These are phyloP conservation scores for Takifugu rubripes DNA, from an alignment of 2,797 vertebrate species.

Conservation along the genomic window DNA sequence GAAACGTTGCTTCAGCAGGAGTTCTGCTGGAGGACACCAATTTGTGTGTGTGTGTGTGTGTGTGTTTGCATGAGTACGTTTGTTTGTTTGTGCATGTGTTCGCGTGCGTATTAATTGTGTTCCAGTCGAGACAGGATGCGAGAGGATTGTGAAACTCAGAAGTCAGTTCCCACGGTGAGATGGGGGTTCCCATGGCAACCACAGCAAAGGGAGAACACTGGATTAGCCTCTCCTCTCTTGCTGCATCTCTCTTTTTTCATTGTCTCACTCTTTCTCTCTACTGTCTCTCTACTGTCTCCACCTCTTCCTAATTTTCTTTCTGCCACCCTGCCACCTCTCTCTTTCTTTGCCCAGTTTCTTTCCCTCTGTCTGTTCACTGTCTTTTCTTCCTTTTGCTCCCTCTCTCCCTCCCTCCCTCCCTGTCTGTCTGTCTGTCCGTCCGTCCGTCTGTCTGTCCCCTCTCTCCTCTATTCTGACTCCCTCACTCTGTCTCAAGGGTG, in stretches of 20 bases:
- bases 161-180: constrained; percentile 76
- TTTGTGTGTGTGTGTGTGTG: constrained; percentile 25
- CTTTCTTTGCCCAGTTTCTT: not conserved
- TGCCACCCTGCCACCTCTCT: not conserved
- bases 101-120: constrained; percentile 51
- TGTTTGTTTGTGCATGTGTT: constrained; percentile 15
- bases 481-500: constrained; percentile 69
- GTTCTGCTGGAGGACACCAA: constrained; percentile 20
- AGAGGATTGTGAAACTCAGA: constrained; percentile 66
- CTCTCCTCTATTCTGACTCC: constrained; percentile 1
- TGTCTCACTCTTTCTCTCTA: constrained; percentile 23
- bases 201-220: constrained; percentile 70
- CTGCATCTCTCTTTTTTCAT: constrained; percentile 24
- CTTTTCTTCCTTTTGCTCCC: not conserved
- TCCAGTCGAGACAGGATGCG: constrained; percentile 69
- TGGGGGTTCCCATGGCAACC: constrained; percentile 75
- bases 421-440: constrained; percentile 22
- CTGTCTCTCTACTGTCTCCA: constrained; percentile 2
- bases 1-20: constrained; percentile 18
- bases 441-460: constrained; percentile 19
- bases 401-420: constrained; percentile 31
- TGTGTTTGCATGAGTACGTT: constrained; percentile 4
- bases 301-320: constrained; percentile 1
- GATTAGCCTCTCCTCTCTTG: constrained; percentile 59
- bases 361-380: not conserved